Percentiles rank a stretch among this genome's conserved stretches.
Conservation (phyloP, 1,140 invertebrate species). For the Argopecten irradians region DNA sequence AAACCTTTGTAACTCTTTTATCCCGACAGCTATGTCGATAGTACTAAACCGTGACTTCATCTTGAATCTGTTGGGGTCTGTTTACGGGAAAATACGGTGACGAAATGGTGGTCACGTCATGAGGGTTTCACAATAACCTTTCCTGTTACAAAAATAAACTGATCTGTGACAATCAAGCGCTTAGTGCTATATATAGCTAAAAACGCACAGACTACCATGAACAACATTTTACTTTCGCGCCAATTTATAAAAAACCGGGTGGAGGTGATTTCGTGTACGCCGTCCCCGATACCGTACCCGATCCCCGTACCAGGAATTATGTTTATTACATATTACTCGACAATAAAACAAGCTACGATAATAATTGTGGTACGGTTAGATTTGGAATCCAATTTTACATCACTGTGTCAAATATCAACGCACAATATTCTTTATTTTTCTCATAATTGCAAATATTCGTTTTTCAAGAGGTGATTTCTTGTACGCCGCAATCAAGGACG, state of each 20-base stretch:
- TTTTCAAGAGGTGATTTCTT: no score
- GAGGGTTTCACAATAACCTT: constrained; percentile 1
- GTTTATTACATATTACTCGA: no score
- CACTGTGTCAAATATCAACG: no score
- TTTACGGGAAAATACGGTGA: not conserved
- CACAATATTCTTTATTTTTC: no score
- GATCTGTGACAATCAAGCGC: not conserved
- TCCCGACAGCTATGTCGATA: constrained; percentile 90
- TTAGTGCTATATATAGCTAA: not conserved
- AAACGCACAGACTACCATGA: not conserved
- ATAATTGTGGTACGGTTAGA: no score
- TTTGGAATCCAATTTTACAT: no score
- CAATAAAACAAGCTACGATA: no score
- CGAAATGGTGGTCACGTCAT: not conserved
- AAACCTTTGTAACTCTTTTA: constrained; percentile 91
- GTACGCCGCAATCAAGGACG: no score
- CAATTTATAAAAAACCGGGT: not conserved
- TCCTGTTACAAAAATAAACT: constrained; percentile 5
- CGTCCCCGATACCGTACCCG: no score
- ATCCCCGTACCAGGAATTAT: no score
- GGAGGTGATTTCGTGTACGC: no score
- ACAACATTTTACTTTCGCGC: not conserved
- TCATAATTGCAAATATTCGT: no score
- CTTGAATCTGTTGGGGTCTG: constrained; percentile 57
- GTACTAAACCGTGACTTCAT: constrained; percentile 96